These are phyloP conservation scores for Coenobita brevimanus DNA, from an alignment of 1,140 invertebrate genomes.

Conservation along the genomic window DNA sequence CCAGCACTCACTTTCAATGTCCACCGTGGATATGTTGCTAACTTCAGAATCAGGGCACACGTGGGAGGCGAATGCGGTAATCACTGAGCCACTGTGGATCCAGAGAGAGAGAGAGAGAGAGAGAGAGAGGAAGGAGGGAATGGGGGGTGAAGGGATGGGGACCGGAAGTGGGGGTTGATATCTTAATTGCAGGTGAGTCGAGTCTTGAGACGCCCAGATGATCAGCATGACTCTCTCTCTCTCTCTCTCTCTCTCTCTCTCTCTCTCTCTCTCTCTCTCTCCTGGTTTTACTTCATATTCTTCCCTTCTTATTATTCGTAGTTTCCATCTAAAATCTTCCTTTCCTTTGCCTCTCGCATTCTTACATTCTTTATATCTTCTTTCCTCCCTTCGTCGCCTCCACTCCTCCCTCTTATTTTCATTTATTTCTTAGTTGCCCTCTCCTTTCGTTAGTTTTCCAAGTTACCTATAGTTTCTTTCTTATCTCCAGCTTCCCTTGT, in stretches of 20 bases:
- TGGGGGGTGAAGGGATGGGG: background rate
- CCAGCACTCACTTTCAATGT: too few species aligned
- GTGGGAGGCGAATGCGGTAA: too few species aligned
- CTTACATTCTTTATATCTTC: background rate
- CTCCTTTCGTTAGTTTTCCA: background rate
- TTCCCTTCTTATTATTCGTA: background rate
- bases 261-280: background rate
- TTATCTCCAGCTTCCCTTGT: background rate
- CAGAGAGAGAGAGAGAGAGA: background rate
- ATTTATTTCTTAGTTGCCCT: background rate
- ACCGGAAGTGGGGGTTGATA: background rate
- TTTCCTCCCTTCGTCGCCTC: background rate
- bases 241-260: background rate
- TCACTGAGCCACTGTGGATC: too few species aligned
- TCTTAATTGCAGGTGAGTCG: background rate
- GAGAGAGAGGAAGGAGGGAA: background rate
- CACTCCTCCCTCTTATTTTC: background rate
- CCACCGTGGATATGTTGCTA: too few species aligned
- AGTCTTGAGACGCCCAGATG: too few species aligned
- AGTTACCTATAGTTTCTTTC: too few species aligned
- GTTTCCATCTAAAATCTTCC: background rate
- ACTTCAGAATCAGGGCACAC: too few species aligned
- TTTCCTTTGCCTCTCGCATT: background rate
- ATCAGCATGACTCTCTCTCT: background rate
- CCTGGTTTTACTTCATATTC: background rate